A percentile compares a stretch with the other conserved stretches of the same genome.
phyloP scores from a whole-genome alignment of 2,888 invertebrate genomes.

The Syrphus vitripennis region DNA sequence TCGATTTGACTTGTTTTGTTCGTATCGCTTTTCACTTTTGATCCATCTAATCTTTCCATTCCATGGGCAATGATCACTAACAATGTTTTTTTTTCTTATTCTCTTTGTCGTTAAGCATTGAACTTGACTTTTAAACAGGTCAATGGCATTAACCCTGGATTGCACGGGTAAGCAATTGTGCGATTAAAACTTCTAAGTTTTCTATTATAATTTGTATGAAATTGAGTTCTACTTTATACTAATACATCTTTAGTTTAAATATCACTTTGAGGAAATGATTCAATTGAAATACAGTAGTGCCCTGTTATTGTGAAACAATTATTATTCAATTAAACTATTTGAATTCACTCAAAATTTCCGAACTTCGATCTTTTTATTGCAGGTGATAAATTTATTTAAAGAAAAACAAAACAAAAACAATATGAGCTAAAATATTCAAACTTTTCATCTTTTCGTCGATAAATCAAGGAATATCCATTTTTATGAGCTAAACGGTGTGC shows the following conservation, averaged over 20 bases:
- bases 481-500: no score
- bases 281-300: neutral
- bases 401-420: no score
- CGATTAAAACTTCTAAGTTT: neutral
- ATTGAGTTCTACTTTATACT: neutral
- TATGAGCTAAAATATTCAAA: no score
- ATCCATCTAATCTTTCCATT: neutral
- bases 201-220: neutral
- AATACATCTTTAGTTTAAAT: neutral
- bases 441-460: no score
- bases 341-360: no score
- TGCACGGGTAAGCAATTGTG: neutral
- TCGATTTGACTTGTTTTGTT: neutral
- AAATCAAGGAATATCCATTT: no score
- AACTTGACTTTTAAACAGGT: slow-evolving; percentile 40
- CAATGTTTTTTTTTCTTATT: neutral
- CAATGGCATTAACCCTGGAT: slow-evolving; percentile 44
- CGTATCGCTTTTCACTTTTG: neutral
- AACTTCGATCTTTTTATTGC: no score
- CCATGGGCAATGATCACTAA: neutral
- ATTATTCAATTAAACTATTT: no score
- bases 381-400: no score
- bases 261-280: neutral
- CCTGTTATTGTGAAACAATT: no score
- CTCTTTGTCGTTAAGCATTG: slow-evolving; percentile 44